Conservation (phyloP, 1,140 invertebrate genomes). For the Batillaria attramentaria region DNA sequence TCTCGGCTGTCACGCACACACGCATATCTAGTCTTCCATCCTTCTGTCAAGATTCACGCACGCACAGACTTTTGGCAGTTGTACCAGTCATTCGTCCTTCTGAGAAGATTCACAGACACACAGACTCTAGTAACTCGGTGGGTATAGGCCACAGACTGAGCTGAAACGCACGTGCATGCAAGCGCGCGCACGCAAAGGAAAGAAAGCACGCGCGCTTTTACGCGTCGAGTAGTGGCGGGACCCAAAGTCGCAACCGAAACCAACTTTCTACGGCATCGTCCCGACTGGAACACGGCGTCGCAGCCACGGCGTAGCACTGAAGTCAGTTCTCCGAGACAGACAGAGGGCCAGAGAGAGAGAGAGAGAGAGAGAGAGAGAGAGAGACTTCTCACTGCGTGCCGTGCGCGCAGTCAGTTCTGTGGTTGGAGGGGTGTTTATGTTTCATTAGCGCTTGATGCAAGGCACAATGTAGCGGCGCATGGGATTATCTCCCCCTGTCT, state of each 20-base stretch:
- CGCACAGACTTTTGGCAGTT: neutral
- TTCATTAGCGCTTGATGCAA: neutral
- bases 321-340: no score
- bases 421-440: slow-evolving; percentile 12
- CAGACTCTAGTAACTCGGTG: no score
- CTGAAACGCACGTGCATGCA: slow-evolving; percentile 1
- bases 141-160: no score
- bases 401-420: neutral
- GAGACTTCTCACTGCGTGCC: no score
- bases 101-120: neutral
- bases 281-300: no score
- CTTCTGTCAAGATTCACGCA: neutral
- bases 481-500: neutral
- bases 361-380: no score
- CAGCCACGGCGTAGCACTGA: no score
- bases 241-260: no score
- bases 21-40: neutral
- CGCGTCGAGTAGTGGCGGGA: no score
- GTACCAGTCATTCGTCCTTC: neutral
- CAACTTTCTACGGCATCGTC: no score
- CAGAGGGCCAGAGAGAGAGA: neutral
- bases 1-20: neutral
- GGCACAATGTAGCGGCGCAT: neutral
- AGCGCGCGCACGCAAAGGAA: neutral
- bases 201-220: no score